Evolutionary conservation across 2,888 invertebrate genomes (phyloP), one percentile per base, ranked within the genome.

Genomic region (Ptychoptera contaminata): DNA sequence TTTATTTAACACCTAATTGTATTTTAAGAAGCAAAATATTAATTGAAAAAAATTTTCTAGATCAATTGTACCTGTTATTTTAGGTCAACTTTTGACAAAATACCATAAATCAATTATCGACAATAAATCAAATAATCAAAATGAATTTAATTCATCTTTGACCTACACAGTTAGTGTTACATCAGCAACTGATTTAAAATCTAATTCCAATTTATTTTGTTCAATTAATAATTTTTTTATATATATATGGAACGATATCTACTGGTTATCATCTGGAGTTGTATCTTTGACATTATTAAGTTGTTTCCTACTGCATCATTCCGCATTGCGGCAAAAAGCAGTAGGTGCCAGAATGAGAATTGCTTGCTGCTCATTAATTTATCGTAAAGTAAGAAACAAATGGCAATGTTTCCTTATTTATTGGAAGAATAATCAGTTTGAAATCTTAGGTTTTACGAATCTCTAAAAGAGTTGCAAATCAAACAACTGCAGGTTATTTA

Each of bases 401-500:
- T 23, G 7, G 3, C 3, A 7, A 23, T 23, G 23, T 5, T 23
- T 23, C 7, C 7, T 7, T 23, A 7, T 7, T 5, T 23, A 5
- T 23, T 23, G 23, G 3, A 5, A 23, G 7, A n/a, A n/a, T n/a
- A n/a, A n/a, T n/a, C 7, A 23, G 3, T 23, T 23, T 23, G 23
- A 5, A n/a, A n/a, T 23, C 23, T 35, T 58, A 84, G 79, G 72
- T 79, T 0, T 62, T 84, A 12, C 70, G 72, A 16, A 63, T 87
- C 9, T 83, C 81, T 48, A 77, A 77, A 60, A 71, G 73, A 23
- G 76, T 84, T 1, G 63, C 85, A 35, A 76, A 76, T 2, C 71
- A 77, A 56, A 81, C 83, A 2, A 61, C 91, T 0, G 81, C 84
- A 0, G 94, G 94, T 0, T 90, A 93, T 63, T 79, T 96, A 44